phyloP scores from a whole-genome alignment of 2,888 invertebrate species.

The Microctonus hyperodae region DNA sequence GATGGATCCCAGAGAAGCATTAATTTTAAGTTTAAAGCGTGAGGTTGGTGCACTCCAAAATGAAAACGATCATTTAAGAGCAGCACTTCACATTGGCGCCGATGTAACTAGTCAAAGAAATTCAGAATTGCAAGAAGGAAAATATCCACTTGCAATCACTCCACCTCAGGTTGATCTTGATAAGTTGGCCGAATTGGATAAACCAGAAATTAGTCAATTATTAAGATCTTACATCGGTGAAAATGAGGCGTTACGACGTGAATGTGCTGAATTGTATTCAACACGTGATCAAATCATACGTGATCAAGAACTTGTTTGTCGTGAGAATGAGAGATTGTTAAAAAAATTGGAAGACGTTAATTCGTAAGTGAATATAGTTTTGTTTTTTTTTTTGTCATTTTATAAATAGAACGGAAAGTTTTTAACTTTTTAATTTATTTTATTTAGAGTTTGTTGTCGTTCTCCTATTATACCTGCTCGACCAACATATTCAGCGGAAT shows the following conservation, averaged over 20 bases:
- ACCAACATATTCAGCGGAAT: conserved; percentile 73
- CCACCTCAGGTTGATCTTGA: conserved; percentile 75
- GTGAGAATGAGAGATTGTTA: conserved; percentile 88
- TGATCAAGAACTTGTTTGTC: conserved; percentile 88
- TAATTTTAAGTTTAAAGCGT: conserved; percentile 86
- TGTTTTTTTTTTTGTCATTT: conserved; percentile 25
- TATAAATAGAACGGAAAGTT: too few species aligned
- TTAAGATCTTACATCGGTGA: conserved; percentile 86
- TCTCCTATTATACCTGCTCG: conserved; percentile 83
- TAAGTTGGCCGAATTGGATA: conserved; percentile 77
- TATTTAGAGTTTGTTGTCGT: conserved; percentile 77
- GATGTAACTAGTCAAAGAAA: conserved; percentile 59
- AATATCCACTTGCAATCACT: conserved; percentile 58
- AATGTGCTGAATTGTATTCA: conserved; percentile 85
- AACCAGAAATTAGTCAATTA: conserved; percentile 82
- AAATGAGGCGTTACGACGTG: conserved; percentile 78
- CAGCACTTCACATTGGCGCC: conserved; percentile 73
- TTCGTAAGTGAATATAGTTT: conserved; percentile 74
- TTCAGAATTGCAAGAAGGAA: conserved; percentile 51
- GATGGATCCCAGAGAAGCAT: conserved; percentile 93
- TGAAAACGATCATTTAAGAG: conserved; percentile 87
- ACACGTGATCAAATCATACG: conserved; percentile 81
- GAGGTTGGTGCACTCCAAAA: conserved; percentile 85
- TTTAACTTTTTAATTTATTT: background rate
- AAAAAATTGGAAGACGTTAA: conserved; percentile 90